A percentile compares a stretch with the other conserved stretches of the same genome.
phyloP scores from a whole-genome alignment of 2,113 vertebrate species.

The Nothobranchius furzeri region DNA sequence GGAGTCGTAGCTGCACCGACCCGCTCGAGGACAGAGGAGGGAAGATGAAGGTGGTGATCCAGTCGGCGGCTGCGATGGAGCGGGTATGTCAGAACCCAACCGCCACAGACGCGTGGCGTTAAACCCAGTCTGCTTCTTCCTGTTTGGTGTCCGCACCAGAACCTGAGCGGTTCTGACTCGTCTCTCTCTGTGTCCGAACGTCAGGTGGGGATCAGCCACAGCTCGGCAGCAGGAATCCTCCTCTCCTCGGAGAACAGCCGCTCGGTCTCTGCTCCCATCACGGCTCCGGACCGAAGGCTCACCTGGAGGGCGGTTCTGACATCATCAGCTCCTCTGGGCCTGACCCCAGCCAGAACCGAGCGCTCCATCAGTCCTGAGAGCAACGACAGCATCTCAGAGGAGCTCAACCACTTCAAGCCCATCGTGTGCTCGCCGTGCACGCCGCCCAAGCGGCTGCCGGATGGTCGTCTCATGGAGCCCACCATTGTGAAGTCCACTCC shows the following conservation, averaged over 20 bases:
- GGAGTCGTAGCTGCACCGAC: conserved; percentile 92
- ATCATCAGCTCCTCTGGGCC: conserved; percentile 21
- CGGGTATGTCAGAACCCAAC: conserved; percentile 46
- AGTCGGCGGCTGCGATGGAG: conserved; percentile 45
- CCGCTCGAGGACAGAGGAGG: conserved; percentile 80
- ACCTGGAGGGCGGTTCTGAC: conserved; percentile 74
- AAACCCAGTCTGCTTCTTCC: too few relatives aligned
- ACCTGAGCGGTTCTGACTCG: too few relatives aligned
- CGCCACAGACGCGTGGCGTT: too few relatives aligned
- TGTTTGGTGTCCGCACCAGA: too few relatives aligned
- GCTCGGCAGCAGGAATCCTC: conserved; percentile 85
- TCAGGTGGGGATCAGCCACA: conserved; percentile 70
- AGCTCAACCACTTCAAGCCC: conserved; percentile 97
- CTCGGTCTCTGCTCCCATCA: conserved; percentile 87
- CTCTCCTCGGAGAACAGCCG: conserved; percentile 90
- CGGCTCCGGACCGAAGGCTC: conserved; percentile 77
- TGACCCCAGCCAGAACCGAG: conserved; percentile 76
- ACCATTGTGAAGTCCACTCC: conserved; percentile 95
- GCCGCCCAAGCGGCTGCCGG: conserved; percentile 90
- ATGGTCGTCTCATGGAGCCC: conserved; percentile 88
- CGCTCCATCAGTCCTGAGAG: conserved; percentile 94
- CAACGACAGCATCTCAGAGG: conserved; percentile 98
- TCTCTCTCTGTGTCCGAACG: background rate
- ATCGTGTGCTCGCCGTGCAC: conserved; percentile 97
- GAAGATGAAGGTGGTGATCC: conserved; percentile 73